Base-by-base conservation (phyloP, 2,797 vertebrate species). In the Enteromius anoplus region DNA sequence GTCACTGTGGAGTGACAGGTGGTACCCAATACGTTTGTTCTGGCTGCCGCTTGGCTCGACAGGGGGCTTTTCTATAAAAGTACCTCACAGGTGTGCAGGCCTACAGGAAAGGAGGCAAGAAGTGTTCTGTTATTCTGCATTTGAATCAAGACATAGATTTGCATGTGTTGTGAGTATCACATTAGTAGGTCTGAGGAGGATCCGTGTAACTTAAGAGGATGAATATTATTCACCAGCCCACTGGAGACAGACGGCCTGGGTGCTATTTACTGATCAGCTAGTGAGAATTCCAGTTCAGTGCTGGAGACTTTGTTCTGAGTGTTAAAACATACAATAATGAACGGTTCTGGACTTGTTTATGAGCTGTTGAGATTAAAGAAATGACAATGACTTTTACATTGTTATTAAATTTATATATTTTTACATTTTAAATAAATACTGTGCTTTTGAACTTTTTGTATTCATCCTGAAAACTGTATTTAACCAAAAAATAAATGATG, bases 1-100 rank as follows among this genome's bases (percentile, higher is more conserved):
- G 71, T 91, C 87, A 91, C 29, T 78, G 3, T 64, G 34, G 53
- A 60, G 78, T 85, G 85, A 89, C 90, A 91, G 90, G 89, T 91
- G 90, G 79, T 83, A 80, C 21, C 78, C 80, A 53, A 21, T 71
- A 60, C 47, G 75, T 70, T 64, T 68, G 19, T 73, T 75, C 75
- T 76, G 58, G 40, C 62, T 58, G 72, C 64, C 65, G 26, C 34
- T 47, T 80, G 64, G 23, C 72, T 78, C 53, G 29, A 64, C 64
- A 49, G 32, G 86, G 75, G 84, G 47, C 19, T 80, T 85, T 83
- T 78, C 70, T 83, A 85, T 87, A 88, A 87, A 87, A 85, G 89
- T 87, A 88, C 71, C 34, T 26, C 19, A 53, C 21, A 62, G 11
- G 65, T 86, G 58, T 75, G 65, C 47, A 3, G 42, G 40, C 14